Percentiles rank a stretch among this genome's conserved stretches.
phyloP scores from a whole-genome alignment of 1,140 invertebrate species.

The Sitobion miscanthi region DNA sequence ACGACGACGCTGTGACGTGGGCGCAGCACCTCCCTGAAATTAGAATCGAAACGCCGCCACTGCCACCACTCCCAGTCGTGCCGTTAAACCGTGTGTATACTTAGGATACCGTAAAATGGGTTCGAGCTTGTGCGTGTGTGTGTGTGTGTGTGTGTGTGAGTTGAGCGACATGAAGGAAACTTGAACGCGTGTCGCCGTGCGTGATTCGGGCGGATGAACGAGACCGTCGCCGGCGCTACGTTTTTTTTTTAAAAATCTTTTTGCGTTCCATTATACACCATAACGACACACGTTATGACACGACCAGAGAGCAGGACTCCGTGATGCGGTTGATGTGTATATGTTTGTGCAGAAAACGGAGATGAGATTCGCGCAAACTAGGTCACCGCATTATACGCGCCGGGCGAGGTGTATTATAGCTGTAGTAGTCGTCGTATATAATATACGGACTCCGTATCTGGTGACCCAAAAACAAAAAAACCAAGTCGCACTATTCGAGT shows the following conservation, averaged over 20 bases:
- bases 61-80: not conserved
- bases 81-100: not conserved
- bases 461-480: slow-evolving; percentile 22
- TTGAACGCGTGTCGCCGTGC: not conserved
- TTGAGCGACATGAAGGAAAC: not conserved
- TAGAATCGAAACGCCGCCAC: not conserved
- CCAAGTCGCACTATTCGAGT: not conserved
- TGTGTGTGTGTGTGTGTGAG: not conserved
- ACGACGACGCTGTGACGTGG: not conserved
- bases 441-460: not conserved
- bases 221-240: not conserved
- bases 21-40: slow-evolving; percentile 4
- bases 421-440: not conserved
- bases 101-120: not conserved
- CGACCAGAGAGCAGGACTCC: not conserved
- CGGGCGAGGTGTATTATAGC: not conserved
- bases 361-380: not conserved
- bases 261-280: not conserved
- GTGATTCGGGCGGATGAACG: not conserved
- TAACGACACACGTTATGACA: not conserved
- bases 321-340: not conserved
- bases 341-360: not conserved
- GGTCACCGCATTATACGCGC: not conserved
- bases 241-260: not conserved
- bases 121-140: not conserved